Evolutionary conservation across 1,140 invertebrate species (phyloP).

Genomic region (Planococcus citri): DNA sequence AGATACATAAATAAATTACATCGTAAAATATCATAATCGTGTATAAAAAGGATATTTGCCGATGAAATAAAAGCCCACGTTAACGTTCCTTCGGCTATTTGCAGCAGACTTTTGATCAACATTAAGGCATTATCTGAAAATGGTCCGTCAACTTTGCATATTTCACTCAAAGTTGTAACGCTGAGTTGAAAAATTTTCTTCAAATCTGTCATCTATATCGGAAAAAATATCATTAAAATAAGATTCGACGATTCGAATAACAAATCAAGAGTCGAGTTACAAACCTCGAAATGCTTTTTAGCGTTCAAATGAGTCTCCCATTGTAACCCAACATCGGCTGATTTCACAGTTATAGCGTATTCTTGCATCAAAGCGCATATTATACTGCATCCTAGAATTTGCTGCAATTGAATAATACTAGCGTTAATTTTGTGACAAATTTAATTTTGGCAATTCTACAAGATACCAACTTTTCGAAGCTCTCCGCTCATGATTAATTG

Average conservation of each 20-base stretch:
- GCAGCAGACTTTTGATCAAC: conserved; percentile 50
- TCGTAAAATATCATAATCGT: conserved; percentile 19
- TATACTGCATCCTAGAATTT: conserved; percentile 65
- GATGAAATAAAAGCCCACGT: conserved; percentile 59
- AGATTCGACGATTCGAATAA: background rate
- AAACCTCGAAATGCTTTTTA: conserved; percentile 70
- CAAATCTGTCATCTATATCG: conserved; percentile 49
- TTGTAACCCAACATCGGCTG: conserved; percentile 68
- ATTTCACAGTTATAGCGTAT: conserved; percentile 70
- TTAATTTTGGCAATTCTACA: background rate
- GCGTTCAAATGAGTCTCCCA: conserved; percentile 75
- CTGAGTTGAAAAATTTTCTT: conserved; percentile 64
- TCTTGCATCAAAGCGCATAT: conserved; percentile 73
- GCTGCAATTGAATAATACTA: conserved; percentile 38
- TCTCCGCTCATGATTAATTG: conserved; percentile 52
- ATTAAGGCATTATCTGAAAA: conserved; percentile 39
- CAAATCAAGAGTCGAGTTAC: conserved; percentile 20
- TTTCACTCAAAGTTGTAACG: conserved; percentile 42
- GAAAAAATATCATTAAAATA: conserved; percentile 27
- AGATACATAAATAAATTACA: conserved; percentile 18
- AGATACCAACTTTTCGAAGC: conserved; percentile 38
- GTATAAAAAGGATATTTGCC: conserved; percentile 46
- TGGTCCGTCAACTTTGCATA: conserved; percentile 41
- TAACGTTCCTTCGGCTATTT: conserved; percentile 57
- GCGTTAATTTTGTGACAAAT: too few relatives aligned